A percentile compares a stretch with the other conserved stretches of the same genome.
Conservation (phyloP, 2,113 vertebrate species). For the Agapornis roseicollis region DNA sequence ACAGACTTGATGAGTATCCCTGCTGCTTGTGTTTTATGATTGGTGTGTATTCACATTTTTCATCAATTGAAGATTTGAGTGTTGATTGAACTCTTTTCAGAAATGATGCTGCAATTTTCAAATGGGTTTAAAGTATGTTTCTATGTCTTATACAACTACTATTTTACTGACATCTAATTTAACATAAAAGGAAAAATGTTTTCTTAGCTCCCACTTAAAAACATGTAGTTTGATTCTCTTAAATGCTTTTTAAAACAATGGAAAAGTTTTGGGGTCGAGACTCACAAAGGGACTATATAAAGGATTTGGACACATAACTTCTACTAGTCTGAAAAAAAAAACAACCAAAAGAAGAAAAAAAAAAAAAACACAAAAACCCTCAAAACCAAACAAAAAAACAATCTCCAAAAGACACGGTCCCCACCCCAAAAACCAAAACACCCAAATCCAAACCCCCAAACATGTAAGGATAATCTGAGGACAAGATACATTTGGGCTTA, state of each 20-base stretch:
- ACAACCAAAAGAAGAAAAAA: not conserved
- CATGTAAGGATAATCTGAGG: not conserved
- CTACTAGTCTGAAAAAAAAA: not conserved
- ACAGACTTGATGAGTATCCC: conserved; percentile 8
- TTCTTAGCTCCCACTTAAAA: not conserved
- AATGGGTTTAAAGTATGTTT: not conserved
- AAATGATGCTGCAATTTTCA: not conserved
- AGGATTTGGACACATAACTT: not conserved
- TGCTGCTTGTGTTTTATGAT: not conserved
- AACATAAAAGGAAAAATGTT: conserved; percentile 9
- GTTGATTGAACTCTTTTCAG: not conserved
- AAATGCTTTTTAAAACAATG: not conserved
- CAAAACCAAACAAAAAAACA: not conserved
- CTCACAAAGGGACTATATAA: not conserved
- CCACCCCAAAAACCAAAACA: not conserved
- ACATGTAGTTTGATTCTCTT: not conserved
- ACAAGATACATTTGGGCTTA: not conserved
- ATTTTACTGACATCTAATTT: conserved; percentile 28
- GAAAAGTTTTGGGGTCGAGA: not conserved
- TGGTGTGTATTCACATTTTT: not conserved
- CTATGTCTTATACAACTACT: not conserved
- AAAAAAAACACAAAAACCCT: no score
- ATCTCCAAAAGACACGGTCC: accelerated
- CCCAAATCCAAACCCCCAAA: not conserved
- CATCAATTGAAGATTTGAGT: not conserved